Evolutionary conservation across 92 coral and sea anemone species (phyloP), one percentile per base, ranked within the genome.

Genomic region (Paramuricea clavata): DNA sequence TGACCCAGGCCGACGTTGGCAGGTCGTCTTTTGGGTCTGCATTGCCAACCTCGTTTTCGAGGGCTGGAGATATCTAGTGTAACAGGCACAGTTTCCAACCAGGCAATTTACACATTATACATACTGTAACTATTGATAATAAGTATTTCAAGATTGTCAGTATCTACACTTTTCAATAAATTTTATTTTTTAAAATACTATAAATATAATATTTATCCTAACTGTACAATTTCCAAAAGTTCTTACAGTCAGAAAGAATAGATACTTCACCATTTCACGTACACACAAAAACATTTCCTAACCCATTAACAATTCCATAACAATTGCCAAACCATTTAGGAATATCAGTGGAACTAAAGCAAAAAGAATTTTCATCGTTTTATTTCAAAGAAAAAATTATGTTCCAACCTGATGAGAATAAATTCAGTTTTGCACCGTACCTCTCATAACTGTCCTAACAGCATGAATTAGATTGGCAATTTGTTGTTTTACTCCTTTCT

Each of bases 381-480:
- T 6, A 1, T 49, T 49, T 49, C n/a, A n/a, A n/a, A n/a, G n/a
- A n/a, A n/a, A n/a, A n/a, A n/a, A n/a, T n/a, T n/a, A n/a, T n/a
- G n/a, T n/a, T n/a, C n/a, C n/a, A n/a, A n/a, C n/a, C n/a, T n/a
- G n/a, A n/a, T n/a, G n/a, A n/a, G n/a, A n/a, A n/a, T n/a, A n/a
- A n/a, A n/a, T n/a, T n/a, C n/a, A n/a, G n/a, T n/a, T n/a, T n/a
- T n/a, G n/a, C 30, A 19, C 75, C 95, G 84, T 82, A 96, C 99
- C 95, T 96, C 99, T 93, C 99, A 94, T 96, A 11, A 96, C 99
- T n/a, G 99, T 96, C 61, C 99, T 91, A 50, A 96, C 86, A 11
- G 99, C 95, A 74, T 96, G 99, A 69, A 94, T 89, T 32, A 96
- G 90, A 44, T 96, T 96, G 50, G 93, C 93, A 68, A 96, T 90